Conservation (phyloP, 2,888 invertebrate species). For the Lochmaea capreae region DNA sequence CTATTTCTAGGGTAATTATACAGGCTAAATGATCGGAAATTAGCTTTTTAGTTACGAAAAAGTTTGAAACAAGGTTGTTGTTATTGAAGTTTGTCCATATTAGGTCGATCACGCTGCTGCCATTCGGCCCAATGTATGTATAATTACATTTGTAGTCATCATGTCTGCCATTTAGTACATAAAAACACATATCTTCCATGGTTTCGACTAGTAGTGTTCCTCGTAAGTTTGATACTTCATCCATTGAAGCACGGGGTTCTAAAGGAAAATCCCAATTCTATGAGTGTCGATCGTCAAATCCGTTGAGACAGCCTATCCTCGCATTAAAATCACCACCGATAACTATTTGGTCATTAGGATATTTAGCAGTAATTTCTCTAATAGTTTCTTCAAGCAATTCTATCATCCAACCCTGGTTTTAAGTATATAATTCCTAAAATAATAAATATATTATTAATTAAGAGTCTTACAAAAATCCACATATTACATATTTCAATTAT, state of each 20-base stretch:
- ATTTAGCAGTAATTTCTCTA: not conserved
- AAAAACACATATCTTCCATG: not conserved
- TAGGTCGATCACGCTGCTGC: not conserved
- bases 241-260: no score
- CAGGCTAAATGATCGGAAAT: not conserved
- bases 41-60: not conserved
- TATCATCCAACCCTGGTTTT: conserved; percentile 8
- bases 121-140: not conserved
- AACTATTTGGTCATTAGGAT: not conserved
- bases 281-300: no score
- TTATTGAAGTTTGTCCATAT: not conserved
- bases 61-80: not conserved
- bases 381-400: conserved; percentile 9
- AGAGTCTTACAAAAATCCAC: conserved; percentile 9
- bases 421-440: conserved; percentile 13
- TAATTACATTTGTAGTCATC: not conserved
- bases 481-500: not conserved
- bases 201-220: not conserved
- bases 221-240: no score
- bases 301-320: not conserved
- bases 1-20: no score
- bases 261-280: no score
- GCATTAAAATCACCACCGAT: not conserved
- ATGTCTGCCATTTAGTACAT: not conserved
- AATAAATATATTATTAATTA: not conserved